A percentile compares a stretch with the other conserved stretches of the same genome.
These are phyloP conservation scores for Columba livia DNA, from an alignment of 2,113 vertebrate species.

Conservation along the genomic window DNA sequence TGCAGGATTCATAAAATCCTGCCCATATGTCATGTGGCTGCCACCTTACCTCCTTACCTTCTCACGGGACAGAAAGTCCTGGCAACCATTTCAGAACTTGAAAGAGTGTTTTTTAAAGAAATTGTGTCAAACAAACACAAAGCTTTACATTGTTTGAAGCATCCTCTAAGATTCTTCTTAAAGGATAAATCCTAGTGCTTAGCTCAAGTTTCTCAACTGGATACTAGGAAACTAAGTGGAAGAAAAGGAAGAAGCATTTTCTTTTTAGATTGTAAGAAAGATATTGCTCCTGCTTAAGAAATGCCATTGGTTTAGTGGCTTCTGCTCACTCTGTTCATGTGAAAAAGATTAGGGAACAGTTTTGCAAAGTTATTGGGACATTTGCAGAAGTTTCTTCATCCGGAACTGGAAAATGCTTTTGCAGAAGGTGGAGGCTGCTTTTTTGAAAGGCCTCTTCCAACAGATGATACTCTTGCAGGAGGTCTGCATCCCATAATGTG, in stretches of 20 bases:
- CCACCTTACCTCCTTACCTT: constrained; percentile 11
- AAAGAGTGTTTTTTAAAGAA: background rate
- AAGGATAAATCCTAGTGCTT: background rate
- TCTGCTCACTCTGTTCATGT: background rate
- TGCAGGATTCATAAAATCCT: constrained; percentile 18
- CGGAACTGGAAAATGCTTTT: background rate
- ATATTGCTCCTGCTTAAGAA: background rate
- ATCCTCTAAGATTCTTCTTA: background rate
- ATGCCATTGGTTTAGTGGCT: background rate
- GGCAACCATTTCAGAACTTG: constrained; percentile 9
- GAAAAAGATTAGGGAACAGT: background rate
- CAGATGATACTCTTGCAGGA: background rate
- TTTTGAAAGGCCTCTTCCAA: background rate
- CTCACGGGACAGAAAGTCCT: constrained; percentile 16
- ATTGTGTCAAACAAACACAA: background rate
- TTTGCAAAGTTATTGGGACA: background rate
- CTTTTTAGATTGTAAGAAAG: background rate
- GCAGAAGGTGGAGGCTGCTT: background rate
- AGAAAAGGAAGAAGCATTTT: background rate
- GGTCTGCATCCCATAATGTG: background rate
- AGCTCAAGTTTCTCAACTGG: background rate
- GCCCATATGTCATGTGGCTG: constrained; percentile 45
- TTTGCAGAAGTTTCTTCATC: background rate
- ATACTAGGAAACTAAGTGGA: background rate
- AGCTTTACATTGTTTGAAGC: background rate